phyloP scores from a whole-genome alignment of 2,113 vertebrate species.

The Leptocoma aspasia region DNA sequence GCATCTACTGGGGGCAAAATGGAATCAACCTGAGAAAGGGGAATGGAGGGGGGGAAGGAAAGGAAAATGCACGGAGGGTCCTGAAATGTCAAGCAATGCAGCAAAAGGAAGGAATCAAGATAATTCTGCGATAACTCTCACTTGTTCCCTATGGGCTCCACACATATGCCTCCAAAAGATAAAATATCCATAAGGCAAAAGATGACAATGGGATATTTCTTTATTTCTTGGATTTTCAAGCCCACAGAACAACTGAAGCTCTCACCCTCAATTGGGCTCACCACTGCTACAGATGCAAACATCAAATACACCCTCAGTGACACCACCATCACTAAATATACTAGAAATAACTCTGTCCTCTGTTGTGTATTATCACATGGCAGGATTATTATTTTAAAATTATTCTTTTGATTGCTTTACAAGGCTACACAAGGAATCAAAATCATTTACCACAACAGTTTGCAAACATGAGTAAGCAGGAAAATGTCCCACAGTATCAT shows the following conservation, averaged over 20 bases:
- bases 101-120: not conserved
- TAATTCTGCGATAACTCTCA: not conserved
- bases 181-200: not conserved
- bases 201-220: not conserved
- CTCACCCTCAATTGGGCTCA: not conserved
- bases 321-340: not conserved
- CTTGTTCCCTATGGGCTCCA: not conserved
- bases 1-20: not conserved
- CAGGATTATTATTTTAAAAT: not conserved
- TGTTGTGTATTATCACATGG: not conserved
- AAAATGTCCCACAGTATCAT: not conserved
- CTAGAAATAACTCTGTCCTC: not conserved
- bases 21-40: not conserved
- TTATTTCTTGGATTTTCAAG: not conserved
- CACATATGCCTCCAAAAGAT: not conserved
- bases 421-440: not conserved
- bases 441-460: not conserved
- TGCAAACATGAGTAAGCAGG: not conserved
- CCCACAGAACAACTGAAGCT: not conserved
- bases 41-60: not conserved
- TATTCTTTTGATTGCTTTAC: not conserved
- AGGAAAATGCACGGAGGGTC: not conserved
- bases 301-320: not conserved
- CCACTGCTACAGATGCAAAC: accelerated
- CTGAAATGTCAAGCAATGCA: not conserved